phyloP scores from a whole-genome alignment of 2,888 invertebrate genomes.

The Volucella zonaria region DNA sequence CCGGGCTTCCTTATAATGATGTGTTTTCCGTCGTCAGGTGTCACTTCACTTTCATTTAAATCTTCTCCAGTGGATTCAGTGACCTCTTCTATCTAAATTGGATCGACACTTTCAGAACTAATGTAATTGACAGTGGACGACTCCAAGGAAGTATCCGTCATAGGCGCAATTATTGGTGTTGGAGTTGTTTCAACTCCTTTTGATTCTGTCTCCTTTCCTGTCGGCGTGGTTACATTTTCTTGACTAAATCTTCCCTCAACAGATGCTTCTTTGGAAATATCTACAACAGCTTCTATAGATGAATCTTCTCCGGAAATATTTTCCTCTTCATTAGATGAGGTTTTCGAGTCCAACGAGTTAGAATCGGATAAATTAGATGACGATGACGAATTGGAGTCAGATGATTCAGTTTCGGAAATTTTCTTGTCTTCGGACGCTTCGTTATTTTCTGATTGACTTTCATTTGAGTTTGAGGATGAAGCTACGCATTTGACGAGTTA shows the following conservation, averaged over 20 bases:
- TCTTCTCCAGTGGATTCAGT: no score
- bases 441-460: not conserved
- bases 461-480: slow-evolving; percentile 35
- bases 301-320: slow-evolving; percentile 73
- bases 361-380: not conserved
- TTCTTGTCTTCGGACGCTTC: slow-evolving; percentile 1
- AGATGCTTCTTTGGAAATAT: slow-evolving; percentile 22
- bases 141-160: no score
- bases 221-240: not conserved
- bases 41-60: no score
- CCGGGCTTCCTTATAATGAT: no score
- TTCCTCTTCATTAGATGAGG: slow-evolving; percentile 9
- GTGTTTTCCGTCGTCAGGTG: no score
- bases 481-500: slow-evolving; percentile 48
- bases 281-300: slow-evolving; percentile 50
- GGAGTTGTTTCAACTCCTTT: no score
- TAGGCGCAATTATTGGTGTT: no score
- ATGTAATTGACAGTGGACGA: no score
- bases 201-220: no score
- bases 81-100: no score
- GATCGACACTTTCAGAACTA: no score
- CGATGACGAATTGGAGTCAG: no score
- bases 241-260: slow-evolving; percentile 27
- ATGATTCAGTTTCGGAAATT: slow-evolving; percentile 10
- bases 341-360: slow-evolving; percentile 43